Evolutionary conservation across 2,113 vertebrate genomes (phyloP), one percentile per base, ranked within the genome.

Genomic region (Mesembrinibis cayennensis): DNA sequence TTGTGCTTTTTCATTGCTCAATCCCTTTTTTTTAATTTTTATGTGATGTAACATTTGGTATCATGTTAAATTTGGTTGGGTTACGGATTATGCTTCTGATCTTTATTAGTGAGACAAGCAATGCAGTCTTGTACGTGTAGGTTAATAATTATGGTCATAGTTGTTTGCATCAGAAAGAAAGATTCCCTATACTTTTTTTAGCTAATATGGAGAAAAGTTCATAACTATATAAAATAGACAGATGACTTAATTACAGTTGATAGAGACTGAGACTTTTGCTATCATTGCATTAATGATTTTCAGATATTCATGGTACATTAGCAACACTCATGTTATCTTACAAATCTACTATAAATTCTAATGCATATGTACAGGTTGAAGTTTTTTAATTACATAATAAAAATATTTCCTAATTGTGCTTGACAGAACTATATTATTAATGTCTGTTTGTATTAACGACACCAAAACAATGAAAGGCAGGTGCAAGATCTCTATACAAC

Each of bases 81-180:
- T 47, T 80, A 65, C 1, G 0, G 11, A 44, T 55, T 87, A 36
- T 58, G 34, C 11, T 4, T 62, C n/a, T 80, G 42, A 71, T 56
- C 9, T 56, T 47, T 47, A 52, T 70, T 84, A 81, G 9, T 58
- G 66, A 92, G 25, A 70, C 16, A 59, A 72, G 9, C 6, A 36
- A 44, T 25, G 23, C 3, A 8, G 7, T 29, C 29, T 45, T 63
- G 4, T 53, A 45, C 0, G 0, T 42, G 6, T 16, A 72, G 10
- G 1, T 40, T 52, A 70, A 55, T 78, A 84, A 66, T 23, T 87
- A 10, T 3, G 10, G 29, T 38, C 44, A 70, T 19, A 86, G 18
- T 12, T 79, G 5, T 55, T 70, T 73, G 7, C 22, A 58, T 65
- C 73, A 76, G 19, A 49, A 59, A 55, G 11, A 86, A 80, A 82